phyloP scores from a whole-genome alignment of 2,113 vertebrate genomes.

The Phasianus colchicus region DNA sequence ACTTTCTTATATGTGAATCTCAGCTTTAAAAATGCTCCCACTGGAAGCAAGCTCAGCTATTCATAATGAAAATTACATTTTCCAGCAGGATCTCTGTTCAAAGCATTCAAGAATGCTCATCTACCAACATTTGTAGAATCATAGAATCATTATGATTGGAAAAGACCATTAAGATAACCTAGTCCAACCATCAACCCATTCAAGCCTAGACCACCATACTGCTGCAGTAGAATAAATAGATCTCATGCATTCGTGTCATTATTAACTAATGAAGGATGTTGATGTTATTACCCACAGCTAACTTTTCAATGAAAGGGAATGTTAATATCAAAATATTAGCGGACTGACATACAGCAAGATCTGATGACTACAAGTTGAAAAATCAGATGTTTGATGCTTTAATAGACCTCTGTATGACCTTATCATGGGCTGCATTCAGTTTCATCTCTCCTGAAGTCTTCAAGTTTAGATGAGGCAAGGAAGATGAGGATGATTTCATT shows the following conservation, averaged over 20 bases:
- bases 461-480: neutral
- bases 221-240: neutral
- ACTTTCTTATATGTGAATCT: neutral
- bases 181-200: too few species aligned
- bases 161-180: too few species aligned
- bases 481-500: neutral
- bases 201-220: neutral
- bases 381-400: neutral
- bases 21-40: neutral
- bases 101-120: neutral
- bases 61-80: neutral
- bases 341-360: neutral
- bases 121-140: neutral
- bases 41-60: neutral
- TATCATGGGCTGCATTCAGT: neutral
- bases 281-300: neutral
- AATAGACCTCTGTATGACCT: neutral
- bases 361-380: neutral
- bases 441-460: neutral
- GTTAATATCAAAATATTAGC: neutral
- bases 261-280: neutral
- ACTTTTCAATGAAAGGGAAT: neutral
- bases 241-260: neutral
- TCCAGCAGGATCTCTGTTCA: neutral
- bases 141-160: too few species aligned